Conservation (phyloP, 1,140 invertebrate species). For the Orchestia grillus region DNA sequence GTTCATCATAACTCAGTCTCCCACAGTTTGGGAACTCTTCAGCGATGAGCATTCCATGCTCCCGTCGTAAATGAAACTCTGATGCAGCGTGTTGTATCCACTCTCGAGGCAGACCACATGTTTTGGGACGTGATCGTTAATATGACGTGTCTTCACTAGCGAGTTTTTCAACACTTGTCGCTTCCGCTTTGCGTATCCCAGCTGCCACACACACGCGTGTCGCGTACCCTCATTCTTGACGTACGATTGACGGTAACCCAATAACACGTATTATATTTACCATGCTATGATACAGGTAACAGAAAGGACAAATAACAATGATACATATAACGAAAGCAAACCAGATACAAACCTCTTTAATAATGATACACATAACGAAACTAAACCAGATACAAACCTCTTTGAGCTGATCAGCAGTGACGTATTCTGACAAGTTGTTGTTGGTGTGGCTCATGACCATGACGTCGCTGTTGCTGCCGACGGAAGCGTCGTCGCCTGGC, state of each 20-base stretch:
- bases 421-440: conserved; percentile 65
- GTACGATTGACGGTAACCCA: background rate
- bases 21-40: too few relatives aligned
- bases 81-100: too few relatives aligned
- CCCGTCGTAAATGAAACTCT: too few relatives aligned
- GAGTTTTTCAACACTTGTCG: too few relatives aligned
- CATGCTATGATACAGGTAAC: too few relatives aligned
- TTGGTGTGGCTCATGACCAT: conserved; percentile 66
- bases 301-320: background rate
- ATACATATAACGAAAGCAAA: background rate
- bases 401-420: conserved; percentile 65
- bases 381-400: conserved; percentile 59
- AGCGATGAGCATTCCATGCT: too few relatives aligned
- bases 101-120: too few relatives aligned
- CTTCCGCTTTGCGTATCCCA: too few relatives aligned
- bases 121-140: too few relatives aligned
- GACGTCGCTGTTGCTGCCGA: conserved; percentile 59
- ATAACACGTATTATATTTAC: too few relatives aligned
- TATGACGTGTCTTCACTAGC: too few relatives aligned
- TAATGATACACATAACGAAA: background rate
- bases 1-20: too few relatives aligned
- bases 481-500: conserved; percentile 59
- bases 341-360: background rate
- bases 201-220: background rate
- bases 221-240: background rate